Percentiles rank a stretch among this genome's conserved stretches.
phyloP scores from a whole-genome alignment of 35 echinoderm and acorn worm species.

The Stichopus chloronotus region DNA sequence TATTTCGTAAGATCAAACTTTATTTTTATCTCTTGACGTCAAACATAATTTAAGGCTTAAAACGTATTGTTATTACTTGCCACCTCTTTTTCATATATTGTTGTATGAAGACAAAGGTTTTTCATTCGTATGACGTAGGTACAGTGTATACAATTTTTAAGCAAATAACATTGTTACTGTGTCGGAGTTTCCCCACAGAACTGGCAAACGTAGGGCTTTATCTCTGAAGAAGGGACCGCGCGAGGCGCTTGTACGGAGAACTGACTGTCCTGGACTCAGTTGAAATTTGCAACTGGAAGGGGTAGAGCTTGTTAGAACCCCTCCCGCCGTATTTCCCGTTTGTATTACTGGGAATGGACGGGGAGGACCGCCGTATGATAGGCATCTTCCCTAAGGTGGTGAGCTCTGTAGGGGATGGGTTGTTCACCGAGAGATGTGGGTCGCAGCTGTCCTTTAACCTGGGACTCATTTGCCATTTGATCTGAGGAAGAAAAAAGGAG shows the following conservation, averaged over 20 bases:
- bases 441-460: conserved; percentile 72
- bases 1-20: no score
- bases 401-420: conserved; percentile 81
- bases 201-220: background rate
- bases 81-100: no score
- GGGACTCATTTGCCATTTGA: conserved; percentile 74
- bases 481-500: background rate
- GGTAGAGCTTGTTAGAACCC: conserved; percentile 69
- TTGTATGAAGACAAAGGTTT: no score
- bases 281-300: conserved; percentile 90
- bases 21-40: no score
- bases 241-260: conserved; percentile 61
- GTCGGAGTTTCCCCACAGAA: no score
- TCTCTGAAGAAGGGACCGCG: conserved; percentile 34
- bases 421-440: conserved; percentile 67
- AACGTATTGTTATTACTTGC: no score
- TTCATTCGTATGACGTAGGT: no score
- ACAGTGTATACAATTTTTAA: no score
- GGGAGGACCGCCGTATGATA: conserved; percentile 63
- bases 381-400: conserved; percentile 69
- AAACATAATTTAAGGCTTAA: no score
- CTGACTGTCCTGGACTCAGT: conserved; percentile 66
- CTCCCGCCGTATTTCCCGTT: conserved; percentile 93
- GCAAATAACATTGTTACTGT: no score
- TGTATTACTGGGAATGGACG: conserved; percentile 96